Base-by-base conservation (phyloP, 2,113 vertebrate species). In the Synchiropus splendidus region DNA sequence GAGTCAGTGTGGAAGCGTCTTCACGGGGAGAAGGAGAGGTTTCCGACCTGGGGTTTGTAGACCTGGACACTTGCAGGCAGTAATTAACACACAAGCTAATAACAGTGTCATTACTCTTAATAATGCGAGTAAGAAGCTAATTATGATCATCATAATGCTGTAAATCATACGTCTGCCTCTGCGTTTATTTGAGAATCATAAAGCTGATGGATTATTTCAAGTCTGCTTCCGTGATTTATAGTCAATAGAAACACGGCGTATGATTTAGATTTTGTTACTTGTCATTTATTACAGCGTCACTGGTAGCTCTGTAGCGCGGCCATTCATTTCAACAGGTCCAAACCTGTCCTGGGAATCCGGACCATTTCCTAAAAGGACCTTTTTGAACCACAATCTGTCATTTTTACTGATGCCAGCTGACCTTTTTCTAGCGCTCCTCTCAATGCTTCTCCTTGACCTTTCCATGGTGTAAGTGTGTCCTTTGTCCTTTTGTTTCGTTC, bases 71-170 rank as follows among this genome's bases (percentile, higher is more conserved):
- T 50, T 52, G 48, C 48, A 65, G 41, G 16, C 61, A 48, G 67
- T 66, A 68, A 81, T 78, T 79, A 80, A 69, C 74, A 75, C 64
- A 67, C 68, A 45, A 54, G 54, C 66, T 73, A 75, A 75, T 83
- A 80, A 77, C 69, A 61, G 69, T 70, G 72, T 63, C 72, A 70
- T 74, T 70, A 61, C 75, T 74, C 72, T 79, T 81, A 82, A 81
- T 80, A 77, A 77, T 70, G 70, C 63, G 72, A 74, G 62, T 58
- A 73, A 82, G 77, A 81, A 81, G 63, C 44, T 82, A 82, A 84
- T 83, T 69, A 80, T 76, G 69, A 72, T 79, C 75, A 82, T 81
- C 68, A 72, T 77, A 64, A 75, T 71, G 67, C 76, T 73, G 64
- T 81, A 75, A 82, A 82, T 83, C 68, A 77, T 66, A 67, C 70